Evolutionary conservation across 2,888 invertebrate genomes (phyloP).

Genomic region (Tipula helvola): DNA sequence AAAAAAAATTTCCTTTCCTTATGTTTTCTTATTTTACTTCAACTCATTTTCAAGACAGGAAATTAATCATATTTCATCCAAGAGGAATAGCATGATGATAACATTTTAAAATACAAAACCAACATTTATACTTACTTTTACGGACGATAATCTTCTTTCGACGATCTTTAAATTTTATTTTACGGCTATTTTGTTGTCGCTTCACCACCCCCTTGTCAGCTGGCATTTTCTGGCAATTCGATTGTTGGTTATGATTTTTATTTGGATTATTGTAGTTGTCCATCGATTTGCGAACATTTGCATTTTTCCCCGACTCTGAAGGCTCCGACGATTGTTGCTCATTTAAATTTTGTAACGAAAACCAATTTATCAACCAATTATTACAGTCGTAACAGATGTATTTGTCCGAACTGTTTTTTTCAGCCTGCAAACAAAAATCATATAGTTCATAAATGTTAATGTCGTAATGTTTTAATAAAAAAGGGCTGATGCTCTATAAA

Average conservation of each 20-base stretch:
- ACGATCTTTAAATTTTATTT: not conserved
- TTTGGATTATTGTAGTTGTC: not conserved
- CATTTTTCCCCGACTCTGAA: slow-evolving; percentile 1
- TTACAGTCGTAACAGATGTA: slow-evolving; percentile 35
- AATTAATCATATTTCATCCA: not conserved
- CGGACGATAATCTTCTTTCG: not conserved
- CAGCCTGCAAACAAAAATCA: slow-evolving; percentile 24
- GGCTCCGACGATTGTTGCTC: slow-evolving; percentile 9
- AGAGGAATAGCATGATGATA: not conserved
- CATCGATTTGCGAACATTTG: not conserved
- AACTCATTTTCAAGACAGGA: not conserved
- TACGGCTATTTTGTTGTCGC: not conserved
- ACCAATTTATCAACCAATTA: slow-evolving; percentile 36
- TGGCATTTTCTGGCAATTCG: not conserved
- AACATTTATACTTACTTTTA: not conserved
- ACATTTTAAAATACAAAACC: not conserved
- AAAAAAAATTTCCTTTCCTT: not conserved
- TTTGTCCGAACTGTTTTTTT: slow-evolving; percentile 30
- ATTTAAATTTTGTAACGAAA: slow-evolving; percentile 31
- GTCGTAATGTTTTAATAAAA: slow-evolving; percentile 10
- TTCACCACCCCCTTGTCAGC: not conserved
- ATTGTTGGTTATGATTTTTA: not conserved
- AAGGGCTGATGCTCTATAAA: not conserved
- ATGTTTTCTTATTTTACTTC: not conserved
- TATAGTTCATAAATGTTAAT: not conserved